phyloP scores from a whole-genome alignment of 2,888 invertebrate genomes.

The Spodoptera exigua region DNA sequence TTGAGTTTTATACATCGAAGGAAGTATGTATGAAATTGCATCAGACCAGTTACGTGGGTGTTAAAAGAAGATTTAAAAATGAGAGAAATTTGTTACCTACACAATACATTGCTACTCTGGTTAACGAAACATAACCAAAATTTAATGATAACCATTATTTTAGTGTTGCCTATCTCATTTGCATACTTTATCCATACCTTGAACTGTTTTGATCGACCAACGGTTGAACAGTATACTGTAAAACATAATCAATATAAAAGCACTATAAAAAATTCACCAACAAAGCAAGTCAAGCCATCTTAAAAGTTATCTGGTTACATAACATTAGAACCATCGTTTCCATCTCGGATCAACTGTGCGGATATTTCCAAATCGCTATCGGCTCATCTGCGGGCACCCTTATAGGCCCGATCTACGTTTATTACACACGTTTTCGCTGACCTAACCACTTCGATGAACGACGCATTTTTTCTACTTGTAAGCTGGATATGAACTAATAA shows the following conservation, averaged over 20 bases:
- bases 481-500: conserved; percentile 39
- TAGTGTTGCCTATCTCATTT: too few relatives aligned
- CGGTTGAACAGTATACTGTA: too few relatives aligned
- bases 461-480: conserved; percentile 53
- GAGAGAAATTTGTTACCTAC: too few relatives aligned
- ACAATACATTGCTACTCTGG: too few relatives aligned
- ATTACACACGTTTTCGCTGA: conserved; percentile 67
- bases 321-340: conserved; percentile 28
- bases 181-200: too few relatives aligned
- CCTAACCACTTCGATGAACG: conserved; percentile 62
- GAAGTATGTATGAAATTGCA: neutral
- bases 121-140: too few relatives aligned
- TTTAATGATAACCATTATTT: too few relatives aligned
- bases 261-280: conserved; percentile 4
- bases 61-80: too few relatives aligned
- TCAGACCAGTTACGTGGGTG: too few relatives aligned
- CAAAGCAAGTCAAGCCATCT: conserved; percentile 7
- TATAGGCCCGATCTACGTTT: conserved; percentile 59
- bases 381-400: conserved; percentile 53
- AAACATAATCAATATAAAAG: neutral
- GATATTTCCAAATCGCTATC: conserved; percentile 38
- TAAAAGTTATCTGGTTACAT: conserved; percentile 22
- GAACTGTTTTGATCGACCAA: neutral
- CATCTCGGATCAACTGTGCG: conserved; percentile 24
- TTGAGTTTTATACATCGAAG: conserved; percentile 20